Evolutionary conservation across 2,113 vertebrate species (phyloP), one percentile per base, ranked within the genome.

Genomic region (Artemisiospiza belli): DNA sequence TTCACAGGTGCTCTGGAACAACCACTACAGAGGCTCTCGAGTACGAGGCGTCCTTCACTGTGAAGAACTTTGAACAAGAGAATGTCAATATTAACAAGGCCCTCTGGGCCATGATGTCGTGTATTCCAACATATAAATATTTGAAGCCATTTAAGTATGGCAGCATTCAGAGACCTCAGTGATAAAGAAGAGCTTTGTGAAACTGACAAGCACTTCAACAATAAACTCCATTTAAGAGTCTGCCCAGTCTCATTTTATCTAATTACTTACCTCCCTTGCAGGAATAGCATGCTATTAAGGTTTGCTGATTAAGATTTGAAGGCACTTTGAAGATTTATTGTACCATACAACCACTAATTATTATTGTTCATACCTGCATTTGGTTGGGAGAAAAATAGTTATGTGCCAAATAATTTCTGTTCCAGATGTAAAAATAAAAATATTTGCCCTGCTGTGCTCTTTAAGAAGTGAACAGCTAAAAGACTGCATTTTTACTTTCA

Each of bases 291-390:
- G 61, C 83, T 83, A 93, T 95, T 96, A 93, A 93, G 76, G 72
- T 63, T 86, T 90, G 88, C 88, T 90, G 94, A 94, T 94, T 90
- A 95, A 79, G 85, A 97, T 94, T 93, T 95, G 79, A 93, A 95
- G 52, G 63, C 39, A 83, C 92, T 96, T 94, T 66, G 79, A 95
- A 96, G 90, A 89, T 94, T 90, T 90, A 95, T 83, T 93, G 92
- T 81, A 66, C 83, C 72, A 66, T 64, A 80, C 79, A 95, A 92
- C 79, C 87, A 88, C 76, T 93, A 93, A 95, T 97, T 95, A 96
- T 83, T 96, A 90, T 74, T 88, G 90, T 88, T 94, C 90, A 85
- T 87, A 66, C 70, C 75, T 66, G 55, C 59, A 63, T 83, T 92
- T 10, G 3, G 51, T 94, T 86, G 59, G 52, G 18, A 94, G 46